Evolutionary conservation across 2,888 invertebrate genomes (phyloP).

Genomic region (Ctena decussata): DNA sequence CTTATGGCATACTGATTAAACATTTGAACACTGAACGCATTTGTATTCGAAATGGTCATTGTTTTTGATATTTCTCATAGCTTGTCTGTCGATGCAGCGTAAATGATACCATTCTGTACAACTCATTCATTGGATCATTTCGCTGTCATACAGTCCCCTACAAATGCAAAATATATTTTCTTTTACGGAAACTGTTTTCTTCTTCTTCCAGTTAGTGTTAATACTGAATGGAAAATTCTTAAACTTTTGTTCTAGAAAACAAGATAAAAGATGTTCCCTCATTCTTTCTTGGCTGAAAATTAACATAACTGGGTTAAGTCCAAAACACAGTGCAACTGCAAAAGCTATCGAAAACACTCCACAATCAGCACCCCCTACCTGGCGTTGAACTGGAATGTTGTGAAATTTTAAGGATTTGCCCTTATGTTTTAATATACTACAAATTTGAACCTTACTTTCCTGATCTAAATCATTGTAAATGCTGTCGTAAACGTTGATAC

Average conservation of each 20-base stretch:
- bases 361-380: not conserved
- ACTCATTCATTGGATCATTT: conserved; percentile 9
- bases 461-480: not conserved
- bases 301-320: not conserved
- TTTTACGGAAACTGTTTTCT: not conserved
- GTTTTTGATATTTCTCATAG: too few relatives aligned
- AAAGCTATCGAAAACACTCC: conserved; percentile 1
- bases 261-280: not conserved
- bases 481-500: not conserved
- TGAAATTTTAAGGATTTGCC: not conserved
- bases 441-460: not conserved
- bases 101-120: too few relatives aligned
- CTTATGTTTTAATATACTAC: not conserved
- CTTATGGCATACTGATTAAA: too few relatives aligned
- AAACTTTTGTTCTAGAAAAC: not conserved
- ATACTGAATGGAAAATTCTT: not conserved
- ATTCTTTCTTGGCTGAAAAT: not conserved
- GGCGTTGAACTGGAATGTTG: not conserved
- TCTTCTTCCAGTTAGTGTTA: conserved; percentile 2
- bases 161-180: conserved; percentile 6
- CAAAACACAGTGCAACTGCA: not conserved
- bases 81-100: too few relatives aligned
- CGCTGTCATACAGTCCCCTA: not conserved
- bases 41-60: too few relatives aligned
- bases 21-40: too few relatives aligned